These are phyloP conservation scores for Clarias macrocephalus DNA, from an alignment of 2,113 vertebrate species.

Conservation along the genomic window DNA sequence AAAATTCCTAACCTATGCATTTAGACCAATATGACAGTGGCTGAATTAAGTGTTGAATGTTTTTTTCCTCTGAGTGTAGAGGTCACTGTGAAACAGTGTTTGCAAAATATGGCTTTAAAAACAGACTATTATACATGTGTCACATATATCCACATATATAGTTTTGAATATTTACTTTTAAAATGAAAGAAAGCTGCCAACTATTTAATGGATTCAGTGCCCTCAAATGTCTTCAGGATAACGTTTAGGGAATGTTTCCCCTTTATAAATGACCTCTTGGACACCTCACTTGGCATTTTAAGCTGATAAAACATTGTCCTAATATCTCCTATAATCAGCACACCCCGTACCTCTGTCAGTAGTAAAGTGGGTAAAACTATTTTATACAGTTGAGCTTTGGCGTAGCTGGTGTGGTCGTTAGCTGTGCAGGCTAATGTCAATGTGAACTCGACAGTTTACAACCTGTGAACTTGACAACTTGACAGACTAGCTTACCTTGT, in stretches of 20 bases:
- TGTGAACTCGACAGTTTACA: not conserved
- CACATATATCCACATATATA: not conserved
- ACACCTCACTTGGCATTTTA: not conserved
- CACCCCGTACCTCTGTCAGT: not conserved
- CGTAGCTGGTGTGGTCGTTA: not conserved
- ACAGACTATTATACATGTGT: not conserved
- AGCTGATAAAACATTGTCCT: not conserved
- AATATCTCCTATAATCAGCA: not conserved
- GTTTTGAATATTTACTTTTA: not conserved
- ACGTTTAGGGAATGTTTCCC: not conserved
- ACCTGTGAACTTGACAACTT: not conserved
- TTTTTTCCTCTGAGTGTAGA: slow-evolving; percentile 21
- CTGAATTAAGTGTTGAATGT: slow-evolving; percentile 6
- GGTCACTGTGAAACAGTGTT: slow-evolving; percentile 32
- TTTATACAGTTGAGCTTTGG: not conserved
- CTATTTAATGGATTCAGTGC: not conserved
- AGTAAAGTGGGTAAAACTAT: not conserved
- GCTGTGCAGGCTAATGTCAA: not conserved
- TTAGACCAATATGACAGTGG: not conserved
- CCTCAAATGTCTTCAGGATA: too few relatives aligned
- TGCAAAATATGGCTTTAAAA: slow-evolving; percentile 12
- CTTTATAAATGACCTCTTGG: not conserved
- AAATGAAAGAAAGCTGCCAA: not conserved
- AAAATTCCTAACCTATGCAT: not conserved
- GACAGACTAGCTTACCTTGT: not conserved